Base-by-base conservation (phyloP, 2,797 vertebrate genomes). In the Oreonectes daqikongensis region DNA sequence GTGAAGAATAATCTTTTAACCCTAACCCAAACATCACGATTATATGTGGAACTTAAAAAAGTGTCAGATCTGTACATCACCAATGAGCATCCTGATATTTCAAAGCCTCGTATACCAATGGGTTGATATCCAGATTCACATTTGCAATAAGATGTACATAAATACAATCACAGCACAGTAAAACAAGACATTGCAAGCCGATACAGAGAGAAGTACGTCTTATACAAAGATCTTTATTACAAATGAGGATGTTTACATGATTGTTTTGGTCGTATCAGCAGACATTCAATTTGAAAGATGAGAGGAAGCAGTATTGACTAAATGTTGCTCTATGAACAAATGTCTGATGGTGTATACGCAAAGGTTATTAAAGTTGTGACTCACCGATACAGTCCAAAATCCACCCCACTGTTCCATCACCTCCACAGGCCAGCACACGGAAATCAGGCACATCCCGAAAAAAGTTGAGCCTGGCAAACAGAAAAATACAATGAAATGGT, bases 311-410 rank as follows among this genome's bases (percentile, higher is more conserved):
- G n/a, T 74, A 28, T 72, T 38, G 32, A 52, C 9, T 15, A 24
- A 73, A 38, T 61, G 17, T 9, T 20, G 17, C 59, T 35, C 18
- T 55, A 38, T 40, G 22, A 26, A 28, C 10, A 2, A 46, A 46
- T 69, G 65, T 60, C 17, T 50, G 55, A 61, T 40, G 30, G 22
- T 14, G 20, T 64, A 78, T 48, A 59, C 35, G 26, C 42, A 48
- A 48, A 68, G 64, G 38, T 57, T 65, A 55, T 66, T 28, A 38
- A n/a, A 71, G 17, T 11, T 55, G 10, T 35, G 24, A 81, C 82
- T 81, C 93, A 99, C 97, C 96, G 81, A 99, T 97, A 83, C 94
- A 97, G 89, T 99, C 97, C 71, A 98, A 89, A 88, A 99, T 97
- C 96, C 97, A 98, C 63, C 96, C 96, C 48, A 98, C 95, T 0